Evolutionary conservation across 2,888 invertebrate species (phyloP).

Genomic region (Chrysolina americana): DNA sequence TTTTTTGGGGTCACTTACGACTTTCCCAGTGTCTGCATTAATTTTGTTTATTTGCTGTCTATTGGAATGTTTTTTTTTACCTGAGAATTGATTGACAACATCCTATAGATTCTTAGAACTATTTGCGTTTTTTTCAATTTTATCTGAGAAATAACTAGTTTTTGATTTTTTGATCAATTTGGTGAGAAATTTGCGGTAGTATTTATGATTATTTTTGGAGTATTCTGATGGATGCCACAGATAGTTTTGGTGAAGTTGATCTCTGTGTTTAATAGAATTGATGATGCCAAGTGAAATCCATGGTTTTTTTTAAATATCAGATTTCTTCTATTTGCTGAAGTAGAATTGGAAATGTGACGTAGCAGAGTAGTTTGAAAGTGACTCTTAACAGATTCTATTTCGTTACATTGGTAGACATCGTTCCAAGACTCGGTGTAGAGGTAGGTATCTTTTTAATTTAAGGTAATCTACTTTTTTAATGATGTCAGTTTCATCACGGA

Average conservation of each 20-base stretch:
- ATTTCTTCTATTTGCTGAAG: neutral
- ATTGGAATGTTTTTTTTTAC: no score
- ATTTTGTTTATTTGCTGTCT: no score
- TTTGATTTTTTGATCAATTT: neutral
- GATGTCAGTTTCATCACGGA: neutral
- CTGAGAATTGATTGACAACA: no score
- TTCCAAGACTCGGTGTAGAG: neutral
- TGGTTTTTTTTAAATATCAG: neutral
- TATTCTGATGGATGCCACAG: neutral
- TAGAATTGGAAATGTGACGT: neutral
- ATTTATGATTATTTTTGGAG: neutral
- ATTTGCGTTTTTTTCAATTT: conserved; percentile 2
- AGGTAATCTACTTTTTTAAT: neutral
- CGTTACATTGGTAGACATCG: neutral
- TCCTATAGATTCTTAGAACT: neutral
- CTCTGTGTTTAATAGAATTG: neutral
- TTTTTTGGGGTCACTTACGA: no score
- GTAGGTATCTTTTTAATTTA: neutral
- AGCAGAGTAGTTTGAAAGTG: neutral
- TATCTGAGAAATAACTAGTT: neutral
- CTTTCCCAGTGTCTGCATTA: no score
- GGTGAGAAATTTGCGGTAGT: neutral
- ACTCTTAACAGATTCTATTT: neutral
- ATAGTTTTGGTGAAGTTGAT: neutral
- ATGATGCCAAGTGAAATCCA: neutral